These are phyloP conservation scores for Brenthis daphne DNA, from an alignment of 2,888 invertebrate genomes.

Conservation along the genomic window DNA sequence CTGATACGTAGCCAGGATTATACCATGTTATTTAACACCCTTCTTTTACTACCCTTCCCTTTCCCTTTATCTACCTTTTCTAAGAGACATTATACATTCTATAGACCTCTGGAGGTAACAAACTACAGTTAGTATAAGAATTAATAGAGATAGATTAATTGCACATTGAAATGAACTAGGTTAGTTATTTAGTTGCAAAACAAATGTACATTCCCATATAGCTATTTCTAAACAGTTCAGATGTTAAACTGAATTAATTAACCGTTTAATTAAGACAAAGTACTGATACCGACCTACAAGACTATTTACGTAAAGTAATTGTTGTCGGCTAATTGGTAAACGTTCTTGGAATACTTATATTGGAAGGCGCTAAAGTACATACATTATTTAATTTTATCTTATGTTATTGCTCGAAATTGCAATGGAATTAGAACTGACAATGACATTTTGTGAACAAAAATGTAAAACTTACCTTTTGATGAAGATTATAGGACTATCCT, in stretches of 20 bases:
- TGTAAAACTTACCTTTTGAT: too few species aligned
- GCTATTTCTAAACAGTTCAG: conserved; percentile 33
- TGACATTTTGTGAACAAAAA: too few species aligned
- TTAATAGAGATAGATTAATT: too few species aligned
- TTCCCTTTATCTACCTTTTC: too few species aligned
- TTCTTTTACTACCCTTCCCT: too few species aligned
- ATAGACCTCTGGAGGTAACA: neutral
- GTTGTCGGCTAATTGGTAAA: conserved; percentile 26
- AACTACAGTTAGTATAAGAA: neutral
- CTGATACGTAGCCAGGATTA: too few species aligned
- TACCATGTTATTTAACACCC: too few species aligned
- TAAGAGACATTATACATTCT: too few species aligned
- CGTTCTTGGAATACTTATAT: conserved; percentile 26
- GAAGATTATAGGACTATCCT: too few species aligned
- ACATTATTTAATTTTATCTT: neutral
- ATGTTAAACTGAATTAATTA: conserved; percentile 42
- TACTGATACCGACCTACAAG: conserved; percentile 24
- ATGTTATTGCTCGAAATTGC: neutral
- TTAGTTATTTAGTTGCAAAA: conserved; percentile 22
- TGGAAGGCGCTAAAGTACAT: neutral
- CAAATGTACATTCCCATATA: conserved; percentile 26
- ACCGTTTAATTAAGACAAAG: conserved; percentile 41
- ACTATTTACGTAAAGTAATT: conserved; percentile 33
- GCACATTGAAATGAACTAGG: conserved; percentile 1
- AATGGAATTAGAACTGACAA: too few species aligned